Evolutionary conservation across 2,797 vertebrate genomes (phyloP).

Genomic region (Coilia nasus): DNA sequence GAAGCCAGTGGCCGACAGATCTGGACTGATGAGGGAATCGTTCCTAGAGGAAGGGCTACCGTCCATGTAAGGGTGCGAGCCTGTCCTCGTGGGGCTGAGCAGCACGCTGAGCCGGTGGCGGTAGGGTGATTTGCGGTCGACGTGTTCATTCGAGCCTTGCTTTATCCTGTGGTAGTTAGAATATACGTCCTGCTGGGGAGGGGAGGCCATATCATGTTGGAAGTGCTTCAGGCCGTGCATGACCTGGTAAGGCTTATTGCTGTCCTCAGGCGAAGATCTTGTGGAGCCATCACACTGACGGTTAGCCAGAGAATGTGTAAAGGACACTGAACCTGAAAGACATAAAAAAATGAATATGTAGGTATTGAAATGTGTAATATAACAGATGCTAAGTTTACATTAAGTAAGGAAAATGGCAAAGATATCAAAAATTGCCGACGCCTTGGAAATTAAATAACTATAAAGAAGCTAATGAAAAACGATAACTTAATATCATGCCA

Average conservation of each 20-base stretch:
- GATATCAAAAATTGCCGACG: background rate
- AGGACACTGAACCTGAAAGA: background rate
- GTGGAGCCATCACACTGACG: slow-evolving; percentile 67
- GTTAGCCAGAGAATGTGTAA: background rate
- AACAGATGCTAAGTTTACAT: background rate
- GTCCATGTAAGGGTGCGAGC: slow-evolving; percentile 75
- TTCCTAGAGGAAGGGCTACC: slow-evolving; percentile 62
- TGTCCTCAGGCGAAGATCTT: slow-evolving; percentile 77
- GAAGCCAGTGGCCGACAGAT: slow-evolving; percentile 82
- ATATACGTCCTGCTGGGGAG: slow-evolving; percentile 82
- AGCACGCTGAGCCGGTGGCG: slow-evolving; percentile 80
- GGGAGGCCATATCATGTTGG: background rate
- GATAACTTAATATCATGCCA: background rate
- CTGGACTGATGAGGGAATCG: slow-evolving; percentile 90
- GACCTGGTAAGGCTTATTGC: slow-evolving; percentile 94
- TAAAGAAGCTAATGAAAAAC: background rate
- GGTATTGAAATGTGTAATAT: background rate
- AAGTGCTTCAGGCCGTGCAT: slow-evolving; percentile 17
- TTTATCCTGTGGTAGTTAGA: slow-evolving; percentile 84
- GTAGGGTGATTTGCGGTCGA: slow-evolving; percentile 91
- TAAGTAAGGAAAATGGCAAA: background rate
- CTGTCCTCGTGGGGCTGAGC: slow-evolving; percentile 92
- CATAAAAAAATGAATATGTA: background rate
- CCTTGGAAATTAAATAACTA: background rate
- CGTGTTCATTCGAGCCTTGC: slow-evolving; percentile 81